phyloP scores from a whole-genome alignment of 2,888 invertebrate species.

The Girardia tigrina region DNA sequence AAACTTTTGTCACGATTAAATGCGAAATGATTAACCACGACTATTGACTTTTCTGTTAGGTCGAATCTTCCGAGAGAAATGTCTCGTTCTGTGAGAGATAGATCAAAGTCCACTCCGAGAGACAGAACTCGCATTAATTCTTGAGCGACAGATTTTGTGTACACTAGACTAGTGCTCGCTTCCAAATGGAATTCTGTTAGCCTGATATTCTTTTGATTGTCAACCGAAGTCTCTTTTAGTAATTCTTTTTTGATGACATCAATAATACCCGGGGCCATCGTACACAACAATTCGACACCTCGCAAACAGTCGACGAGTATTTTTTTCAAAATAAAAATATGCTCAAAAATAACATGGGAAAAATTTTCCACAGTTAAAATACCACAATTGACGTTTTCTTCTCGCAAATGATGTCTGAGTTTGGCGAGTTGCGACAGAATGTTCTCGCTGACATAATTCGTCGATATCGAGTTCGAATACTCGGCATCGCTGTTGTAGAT shows the following conservation, averaged over 20 bases:
- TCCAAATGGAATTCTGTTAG: neutral
- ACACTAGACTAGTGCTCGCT: neutral
- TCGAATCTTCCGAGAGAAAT: neutral
- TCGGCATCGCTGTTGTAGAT: neutral
- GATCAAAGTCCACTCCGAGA: neutral
- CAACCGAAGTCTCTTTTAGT: neutral
- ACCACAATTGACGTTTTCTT: neutral
- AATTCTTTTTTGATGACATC: neutral
- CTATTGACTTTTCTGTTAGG: neutral
- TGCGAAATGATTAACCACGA: neutral
- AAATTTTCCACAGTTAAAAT: neutral
- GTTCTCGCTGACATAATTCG: neutral
- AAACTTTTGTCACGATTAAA: neutral
- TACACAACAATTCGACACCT: neutral
- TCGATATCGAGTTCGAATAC: neutral
- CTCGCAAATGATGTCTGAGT: neutral
- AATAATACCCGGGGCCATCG: neutral
- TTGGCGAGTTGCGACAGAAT: neutral
- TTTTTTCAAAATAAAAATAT: neutral
- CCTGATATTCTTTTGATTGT: neutral
- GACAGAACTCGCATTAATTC: neutral
- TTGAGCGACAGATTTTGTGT: slow-evolving; percentile 18
- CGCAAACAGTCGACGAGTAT: neutral
- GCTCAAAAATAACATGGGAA: slow-evolving; percentile 4
- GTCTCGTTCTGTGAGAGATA: neutral